phyloP scores from a whole-genome alignment of 2,888 invertebrate genomes.

The Brachypterus glaber region DNA sequence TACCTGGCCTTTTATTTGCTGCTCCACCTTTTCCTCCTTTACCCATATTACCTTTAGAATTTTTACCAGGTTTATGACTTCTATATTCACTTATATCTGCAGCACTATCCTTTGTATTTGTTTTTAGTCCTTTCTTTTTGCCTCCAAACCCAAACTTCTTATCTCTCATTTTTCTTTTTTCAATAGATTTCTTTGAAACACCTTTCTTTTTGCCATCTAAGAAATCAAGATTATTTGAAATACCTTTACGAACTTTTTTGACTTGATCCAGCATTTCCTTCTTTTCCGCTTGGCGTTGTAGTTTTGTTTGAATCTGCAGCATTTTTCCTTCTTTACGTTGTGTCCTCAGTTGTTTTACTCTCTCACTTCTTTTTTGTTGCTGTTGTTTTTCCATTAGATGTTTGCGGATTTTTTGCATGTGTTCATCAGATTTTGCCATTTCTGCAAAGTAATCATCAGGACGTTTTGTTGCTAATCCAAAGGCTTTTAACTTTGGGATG shows the following conservation, averaged over 20 bases:
- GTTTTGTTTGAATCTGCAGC: constrained; percentile 68
- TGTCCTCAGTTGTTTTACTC: constrained; percentile 78
- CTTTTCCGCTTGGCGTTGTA: constrained; percentile 84
- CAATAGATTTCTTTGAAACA: constrained; percentile 32
- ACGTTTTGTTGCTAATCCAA: constrained; percentile 67
- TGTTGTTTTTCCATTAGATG: constrained; percentile 76
- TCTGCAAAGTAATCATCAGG: constrained; percentile 98
- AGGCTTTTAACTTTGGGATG: constrained; percentile 63
- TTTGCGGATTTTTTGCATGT: constrained; percentile 91
- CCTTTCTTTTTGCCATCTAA: constrained; percentile 50
- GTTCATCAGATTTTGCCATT: constrained; percentile 95
- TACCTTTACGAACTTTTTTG: constrained; percentile 81
- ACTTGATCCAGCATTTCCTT: constrained; percentile 85
- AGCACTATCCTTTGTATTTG: constrained; percentile 75
- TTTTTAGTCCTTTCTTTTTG: constrained; percentile 82
- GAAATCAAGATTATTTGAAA: constrained; percentile 70
- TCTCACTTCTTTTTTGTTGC: constrained; percentile 78
- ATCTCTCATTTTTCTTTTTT: constrained; percentile 61
- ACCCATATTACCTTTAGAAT: constrained; percentile 10
- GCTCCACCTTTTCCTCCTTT: constrained; percentile 19
- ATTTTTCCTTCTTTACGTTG: constrained; percentile 91
- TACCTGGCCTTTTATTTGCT: constrained; percentile 38
- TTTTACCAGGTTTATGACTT: constrained; percentile 31
- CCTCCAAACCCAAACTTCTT: constrained; percentile 92
- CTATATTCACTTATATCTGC: constrained; percentile 53